Evolutionary conservation across 2,888 invertebrate genomes (phyloP).

Genomic region (Cheilosia impressa): DNA sequence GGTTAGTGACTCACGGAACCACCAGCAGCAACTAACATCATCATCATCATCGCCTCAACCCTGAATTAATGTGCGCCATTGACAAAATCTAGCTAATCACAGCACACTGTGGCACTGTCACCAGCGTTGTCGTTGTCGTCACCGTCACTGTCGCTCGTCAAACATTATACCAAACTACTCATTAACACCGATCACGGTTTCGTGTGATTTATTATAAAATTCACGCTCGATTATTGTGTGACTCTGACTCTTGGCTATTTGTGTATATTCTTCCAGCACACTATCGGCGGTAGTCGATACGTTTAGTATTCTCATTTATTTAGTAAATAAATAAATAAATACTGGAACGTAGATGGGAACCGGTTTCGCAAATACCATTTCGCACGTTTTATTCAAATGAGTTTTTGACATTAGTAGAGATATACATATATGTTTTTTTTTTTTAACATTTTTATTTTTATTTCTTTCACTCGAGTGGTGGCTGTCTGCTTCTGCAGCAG

Average conservation of each 20-base stretch:
- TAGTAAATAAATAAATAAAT: slow-evolving; percentile 29
- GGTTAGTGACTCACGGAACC: slow-evolving; percentile 32
- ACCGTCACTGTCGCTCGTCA: neutral
- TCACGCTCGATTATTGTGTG: slow-evolving; percentile 56
- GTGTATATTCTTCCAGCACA: neutral
- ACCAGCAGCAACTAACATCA: slow-evolving; percentile 3
- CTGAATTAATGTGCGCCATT: slow-evolving; percentile 62
- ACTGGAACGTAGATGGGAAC: slow-evolving; percentile 57
- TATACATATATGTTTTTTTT: slow-evolving; percentile 18
- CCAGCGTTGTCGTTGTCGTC: slow-evolving; percentile 19
- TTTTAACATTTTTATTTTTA: slow-evolving; percentile 37
- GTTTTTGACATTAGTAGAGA: slow-evolving; percentile 49
- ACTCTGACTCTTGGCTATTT: slow-evolving; percentile 14
- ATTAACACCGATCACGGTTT: slow-evolving; percentile 71
- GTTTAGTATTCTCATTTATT: slow-evolving; percentile 39
- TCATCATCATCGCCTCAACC: slow-evolving; percentile 39
- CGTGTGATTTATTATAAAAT: slow-evolving; percentile 68
- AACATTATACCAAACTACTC: slow-evolving; percentile 40
- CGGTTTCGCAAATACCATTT: slow-evolving; percentile 73
- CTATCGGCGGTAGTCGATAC: slow-evolving; percentile 3
- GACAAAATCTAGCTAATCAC: slow-evolving; percentile 59
- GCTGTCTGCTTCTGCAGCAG: slow-evolving; percentile 23
- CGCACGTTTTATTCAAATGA: slow-evolving; percentile 74
- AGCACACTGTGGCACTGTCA: slow-evolving; percentile 20
- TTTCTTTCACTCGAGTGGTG: slow-evolving; percentile 40